phyloP scores from a whole-genome alignment of 2,888 invertebrate species.

The Dromius quadrimaculatus region DNA sequence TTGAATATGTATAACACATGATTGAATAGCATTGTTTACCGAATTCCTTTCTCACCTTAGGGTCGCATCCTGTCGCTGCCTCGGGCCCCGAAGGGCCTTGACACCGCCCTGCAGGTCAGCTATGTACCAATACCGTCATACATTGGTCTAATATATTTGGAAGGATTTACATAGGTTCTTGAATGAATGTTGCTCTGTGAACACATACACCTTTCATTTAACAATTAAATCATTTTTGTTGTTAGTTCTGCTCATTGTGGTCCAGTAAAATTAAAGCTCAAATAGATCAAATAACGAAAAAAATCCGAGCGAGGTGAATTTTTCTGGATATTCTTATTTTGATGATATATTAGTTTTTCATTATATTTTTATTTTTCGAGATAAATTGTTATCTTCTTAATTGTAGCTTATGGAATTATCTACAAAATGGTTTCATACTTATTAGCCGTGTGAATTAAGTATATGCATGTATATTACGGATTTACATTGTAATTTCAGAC shows the following conservation, averaged over 20 bases:
- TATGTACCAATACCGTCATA: constrained; percentile 45
- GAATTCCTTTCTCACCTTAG: constrained; percentile 52
- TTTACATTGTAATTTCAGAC: too few relatives aligned
- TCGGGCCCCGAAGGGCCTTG: constrained; percentile 49
- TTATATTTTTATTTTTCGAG: too few relatives aligned
- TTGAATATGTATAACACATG: constrained; percentile 29
- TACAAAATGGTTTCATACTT: too few relatives aligned
- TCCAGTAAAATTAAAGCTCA: too few relatives aligned
- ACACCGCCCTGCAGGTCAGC: constrained; percentile 51
- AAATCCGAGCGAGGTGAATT: too few relatives aligned
- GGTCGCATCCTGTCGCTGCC: constrained; percentile 51
- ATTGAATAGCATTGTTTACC: constrained; percentile 47
- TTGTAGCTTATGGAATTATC: too few relatives aligned
- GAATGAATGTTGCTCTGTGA: constrained; percentile 40
- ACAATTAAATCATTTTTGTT: not conserved
- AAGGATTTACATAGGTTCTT: constrained; percentile 48
- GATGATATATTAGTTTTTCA: constrained; percentile 6
- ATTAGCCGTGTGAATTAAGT: too few relatives aligned
- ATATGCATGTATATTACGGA: too few relatives aligned
- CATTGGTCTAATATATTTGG: constrained; percentile 46
- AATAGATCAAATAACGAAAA: too few relatives aligned
- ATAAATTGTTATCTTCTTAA: too few relatives aligned
- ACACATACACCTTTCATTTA: constrained; percentile 23
- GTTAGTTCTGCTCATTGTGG: too few relatives aligned
- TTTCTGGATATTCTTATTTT: not conserved